phyloP scores from a whole-genome alignment of 2,888 invertebrate genomes.

The Andrena fulva region DNA sequence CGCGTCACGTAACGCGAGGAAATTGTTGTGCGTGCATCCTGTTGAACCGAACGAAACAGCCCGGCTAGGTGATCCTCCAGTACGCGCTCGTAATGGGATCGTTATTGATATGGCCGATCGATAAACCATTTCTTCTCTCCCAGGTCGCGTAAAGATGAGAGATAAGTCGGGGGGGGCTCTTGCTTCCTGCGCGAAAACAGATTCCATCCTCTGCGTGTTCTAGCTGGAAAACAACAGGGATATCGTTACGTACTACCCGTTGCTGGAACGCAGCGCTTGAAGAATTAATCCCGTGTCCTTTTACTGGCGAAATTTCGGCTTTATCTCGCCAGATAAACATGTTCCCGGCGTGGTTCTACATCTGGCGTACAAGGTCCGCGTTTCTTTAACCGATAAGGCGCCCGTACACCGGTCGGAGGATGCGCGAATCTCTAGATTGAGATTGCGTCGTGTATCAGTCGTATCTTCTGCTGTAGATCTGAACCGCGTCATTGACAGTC shows the following conservation, averaged over 20 bases:
- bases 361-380: slow-evolving; percentile 41
- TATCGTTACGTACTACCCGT: not conserved
- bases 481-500: slow-evolving; percentile 56
- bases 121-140: slow-evolving; percentile 33
- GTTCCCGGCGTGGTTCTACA: slow-evolving; percentile 46
- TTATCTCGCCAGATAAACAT: slow-evolving; percentile 31
- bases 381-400: slow-evolving; percentile 53
- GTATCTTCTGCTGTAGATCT: slow-evolving; percentile 45
- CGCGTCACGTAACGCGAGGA: slow-evolving; percentile 59
- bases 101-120: slow-evolving; percentile 48
- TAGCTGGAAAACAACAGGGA: not conserved
- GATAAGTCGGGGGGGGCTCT: not conserved
- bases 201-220: not conserved
- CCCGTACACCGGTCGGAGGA: slow-evolving; percentile 31
- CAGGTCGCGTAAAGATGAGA: slow-evolving; percentile 18
- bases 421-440: slow-evolving; percentile 57
- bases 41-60: slow-evolving; percentile 26
- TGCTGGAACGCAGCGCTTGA: not conserved
- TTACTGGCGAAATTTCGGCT: slow-evolving; percentile 38
- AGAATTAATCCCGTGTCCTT: slow-evolving; percentile 18
- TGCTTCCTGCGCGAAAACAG: not conserved
- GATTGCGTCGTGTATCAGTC: slow-evolving; percentile 61
- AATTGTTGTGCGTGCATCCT: slow-evolving; percentile 59
- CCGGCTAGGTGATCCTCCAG: slow-evolving; percentile 1
- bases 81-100: slow-evolving; percentile 46